These are phyloP conservation scores for Buphagus erythrorhynchus DNA, from an alignment of 2,797 vertebrate genomes.

Conservation along the genomic window DNA sequence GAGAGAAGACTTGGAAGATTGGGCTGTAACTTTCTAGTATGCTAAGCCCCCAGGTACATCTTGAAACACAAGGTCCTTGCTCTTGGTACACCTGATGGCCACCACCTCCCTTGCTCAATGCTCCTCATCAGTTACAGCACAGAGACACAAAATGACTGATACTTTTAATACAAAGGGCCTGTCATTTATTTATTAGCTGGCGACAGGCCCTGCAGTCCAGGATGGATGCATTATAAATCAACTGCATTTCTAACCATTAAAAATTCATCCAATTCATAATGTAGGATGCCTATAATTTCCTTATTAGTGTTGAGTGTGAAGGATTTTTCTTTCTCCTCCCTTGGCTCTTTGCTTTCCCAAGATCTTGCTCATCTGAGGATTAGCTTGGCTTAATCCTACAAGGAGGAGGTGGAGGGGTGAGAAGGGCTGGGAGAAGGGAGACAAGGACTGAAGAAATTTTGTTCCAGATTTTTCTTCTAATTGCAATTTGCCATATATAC, in stretches of 20 bases:
- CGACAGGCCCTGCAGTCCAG: constrained; percentile 79
- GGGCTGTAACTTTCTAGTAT: not conserved
- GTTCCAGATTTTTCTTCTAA: not conserved
- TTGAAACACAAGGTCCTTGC: not conserved
- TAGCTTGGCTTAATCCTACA: constrained; percentile 35
- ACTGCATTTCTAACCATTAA: constrained; percentile 86
- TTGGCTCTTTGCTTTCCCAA: constrained; percentile 69
- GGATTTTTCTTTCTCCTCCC: constrained; percentile 72
- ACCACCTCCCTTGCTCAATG: not conserved
- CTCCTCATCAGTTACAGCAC: constrained; percentile 70
- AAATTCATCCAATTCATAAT: constrained; percentile 94
- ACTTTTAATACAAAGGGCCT: constrained; percentile 84
- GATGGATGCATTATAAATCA: constrained; percentile 90
- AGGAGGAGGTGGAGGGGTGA: not conserved
- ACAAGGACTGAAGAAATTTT: not conserved
- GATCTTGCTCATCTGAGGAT: constrained; percentile 41
- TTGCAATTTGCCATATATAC: not conserved
- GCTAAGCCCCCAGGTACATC: not conserved
- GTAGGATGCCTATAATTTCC: constrained; percentile 88
- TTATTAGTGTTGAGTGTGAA: constrained; percentile 88
- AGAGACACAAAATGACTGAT: constrained; percentile 79
- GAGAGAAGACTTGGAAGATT: not conserved
- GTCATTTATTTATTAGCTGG: constrained; percentile 93
- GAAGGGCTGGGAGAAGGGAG: not conserved
- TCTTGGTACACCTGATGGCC: not conserved